Base-by-base conservation (phyloP, 2,113 vertebrate species). In the Pimephales promelas region DNA sequence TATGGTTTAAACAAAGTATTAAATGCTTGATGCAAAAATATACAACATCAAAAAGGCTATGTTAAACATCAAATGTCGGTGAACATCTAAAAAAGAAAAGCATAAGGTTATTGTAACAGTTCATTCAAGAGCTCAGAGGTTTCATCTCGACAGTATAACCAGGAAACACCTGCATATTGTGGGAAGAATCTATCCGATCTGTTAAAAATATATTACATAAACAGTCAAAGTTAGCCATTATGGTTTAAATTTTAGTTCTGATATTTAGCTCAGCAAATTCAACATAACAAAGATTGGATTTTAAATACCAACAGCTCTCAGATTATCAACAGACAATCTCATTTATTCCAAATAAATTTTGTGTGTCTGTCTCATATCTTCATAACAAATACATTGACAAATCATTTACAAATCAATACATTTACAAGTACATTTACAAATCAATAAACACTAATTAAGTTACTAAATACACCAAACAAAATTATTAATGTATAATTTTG, bases 121-220 rank as follows among this genome's bases (percentile, higher is more conserved):
- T 75, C 31, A 66, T 2, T 36, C 31, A 22, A 2, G 16, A 20
- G 9, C 72, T 54, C 14, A 3, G 47, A 74, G 47, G 72, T 49
- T 28, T 31, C 3, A 75, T 56, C 14, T 10, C 57, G 11, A 34
- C 74, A n/a, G 8, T 11, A 34, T 31, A 9, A 36, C 0, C 26
- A 81, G 79, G 79, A 81, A 81, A 54, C 79, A 81, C 79, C 79
- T 81, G 79, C 28, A 34, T 34, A 56, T 9, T 18, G 52, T 36
- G 5, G 20, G 49, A 36, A 76, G 47, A 52, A 14, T 75, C 9
- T 22, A n/a, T 31, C 47, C 10, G 18, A 22, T 75, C 49, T 75
- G 28, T 31, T 54, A 52, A 31, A 75, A 54, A 22, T 22, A 6
- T 75, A 11, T 74, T 31, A 52, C 16, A 22, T 34, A 74, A 74